phyloP scores from a whole-genome alignment of 2,888 invertebrate species.

The Agriopis leucophaearia region DNA sequence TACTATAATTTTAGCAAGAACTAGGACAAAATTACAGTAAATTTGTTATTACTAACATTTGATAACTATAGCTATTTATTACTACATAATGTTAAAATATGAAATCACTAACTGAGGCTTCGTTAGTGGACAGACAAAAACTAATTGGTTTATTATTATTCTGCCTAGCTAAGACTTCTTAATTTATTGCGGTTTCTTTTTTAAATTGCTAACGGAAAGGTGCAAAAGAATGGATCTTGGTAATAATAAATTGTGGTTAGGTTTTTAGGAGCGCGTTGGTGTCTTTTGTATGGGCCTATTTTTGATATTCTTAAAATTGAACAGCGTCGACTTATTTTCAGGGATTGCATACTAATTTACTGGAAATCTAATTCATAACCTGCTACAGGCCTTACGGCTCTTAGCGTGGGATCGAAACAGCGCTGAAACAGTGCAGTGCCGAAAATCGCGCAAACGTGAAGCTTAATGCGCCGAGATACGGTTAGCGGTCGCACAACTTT shows the following conservation, averaged over 20 bases:
- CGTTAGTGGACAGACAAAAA: slow-evolving; percentile 27
- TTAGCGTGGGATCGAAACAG: too few species aligned
- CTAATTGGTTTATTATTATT: slow-evolving; percentile 21
- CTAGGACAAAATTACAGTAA: background rate
- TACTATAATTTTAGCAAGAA: slow-evolving; percentile 11
- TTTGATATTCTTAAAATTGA: background rate
- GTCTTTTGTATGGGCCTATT: background rate
- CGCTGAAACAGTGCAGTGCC: too few species aligned
- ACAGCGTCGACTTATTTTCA: slow-evolving; percentile 1
- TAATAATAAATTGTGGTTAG: background rate
- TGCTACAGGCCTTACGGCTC: too few species aligned
- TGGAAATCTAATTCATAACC: background rate
- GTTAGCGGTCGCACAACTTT: too few species aligned
- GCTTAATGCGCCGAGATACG: too few species aligned
- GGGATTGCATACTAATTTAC: background rate
- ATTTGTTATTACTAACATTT: background rate
- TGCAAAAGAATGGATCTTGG: background rate
- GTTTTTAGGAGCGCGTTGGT: background rate
- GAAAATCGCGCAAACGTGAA: too few species aligned
- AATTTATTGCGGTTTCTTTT: slow-evolving; percentile 34
- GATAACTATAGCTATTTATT: background rate
- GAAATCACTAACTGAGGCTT: slow-evolving; percentile 17
- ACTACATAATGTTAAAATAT: background rate
- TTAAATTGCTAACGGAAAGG: slow-evolving; percentile 32
- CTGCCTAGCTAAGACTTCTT: slow-evolving; percentile 10